These are phyloP conservation scores for Dreissena rostriformis DNA, from an alignment of 1,140 invertebrate genomes.

Conservation along the genomic window DNA sequence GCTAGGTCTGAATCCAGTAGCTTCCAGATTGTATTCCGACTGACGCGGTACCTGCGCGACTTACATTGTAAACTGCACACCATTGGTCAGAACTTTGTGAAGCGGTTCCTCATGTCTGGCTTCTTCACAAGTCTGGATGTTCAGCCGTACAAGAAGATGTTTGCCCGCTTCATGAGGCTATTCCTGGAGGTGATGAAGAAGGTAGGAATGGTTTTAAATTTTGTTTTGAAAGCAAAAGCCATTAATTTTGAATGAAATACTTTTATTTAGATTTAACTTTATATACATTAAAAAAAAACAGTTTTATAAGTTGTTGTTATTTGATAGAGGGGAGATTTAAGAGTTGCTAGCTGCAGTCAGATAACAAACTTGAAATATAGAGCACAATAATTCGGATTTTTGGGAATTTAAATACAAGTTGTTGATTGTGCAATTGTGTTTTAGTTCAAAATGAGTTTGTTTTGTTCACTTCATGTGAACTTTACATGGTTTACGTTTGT, in stretches of 20 bases:
- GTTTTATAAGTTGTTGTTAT: no score
- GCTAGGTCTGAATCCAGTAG: slow-evolving; percentile 58
- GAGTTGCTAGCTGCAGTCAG: no score
- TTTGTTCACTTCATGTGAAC: background rate
- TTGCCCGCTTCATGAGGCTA: slow-evolving; percentile 68
- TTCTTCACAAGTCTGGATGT: slow-evolving; percentile 82
- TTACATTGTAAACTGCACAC: slow-evolving; percentile 54
- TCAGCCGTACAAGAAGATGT: slow-evolving; percentile 81
- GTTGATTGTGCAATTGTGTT: no score
- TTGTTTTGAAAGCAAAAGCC: background rate
- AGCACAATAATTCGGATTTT: no score
- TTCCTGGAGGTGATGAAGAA: slow-evolving; percentile 72
- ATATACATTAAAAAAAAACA: no score
- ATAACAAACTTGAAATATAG: no score
- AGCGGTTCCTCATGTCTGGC: slow-evolving; percentile 56
- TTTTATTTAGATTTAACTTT: no score
- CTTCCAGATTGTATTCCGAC: slow-evolving; percentile 70
- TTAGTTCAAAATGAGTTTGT: no score
- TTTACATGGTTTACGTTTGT: background rate
- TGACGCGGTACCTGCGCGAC: slow-evolving; percentile 71
- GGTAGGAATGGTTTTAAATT: slow-evolving; percentile 59
- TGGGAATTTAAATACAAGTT: no score
- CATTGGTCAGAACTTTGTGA: slow-evolving; percentile 46
- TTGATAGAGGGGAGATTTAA: no score
- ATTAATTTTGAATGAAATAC: slow-evolving; percentile 2